These are phyloP conservation scores for Crocidura indochinensis DNA, from an alignment of 2,797 vertebrate species.

Conservation along the genomic window DNA sequence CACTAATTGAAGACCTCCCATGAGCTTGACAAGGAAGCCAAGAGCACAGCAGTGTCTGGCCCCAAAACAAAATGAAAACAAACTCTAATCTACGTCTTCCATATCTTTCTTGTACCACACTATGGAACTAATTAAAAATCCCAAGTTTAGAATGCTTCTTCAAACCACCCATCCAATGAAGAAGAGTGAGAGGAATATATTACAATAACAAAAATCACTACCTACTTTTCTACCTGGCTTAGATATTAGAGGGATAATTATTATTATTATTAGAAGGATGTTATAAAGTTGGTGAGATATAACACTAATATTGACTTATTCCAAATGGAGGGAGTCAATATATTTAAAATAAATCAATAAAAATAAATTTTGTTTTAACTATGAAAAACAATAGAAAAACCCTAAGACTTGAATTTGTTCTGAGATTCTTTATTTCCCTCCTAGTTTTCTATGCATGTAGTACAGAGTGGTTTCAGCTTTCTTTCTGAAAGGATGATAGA, in stretches of 20 bases:
- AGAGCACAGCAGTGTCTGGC: too few species aligned
- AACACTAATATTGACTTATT: not conserved
- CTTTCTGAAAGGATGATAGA: constrained; percentile 17
- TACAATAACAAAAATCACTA: constrained; percentile 17
- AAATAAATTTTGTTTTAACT: constrained; percentile 2
- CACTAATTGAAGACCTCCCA: not conserved
- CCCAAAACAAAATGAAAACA: too few species aligned
- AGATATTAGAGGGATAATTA: not conserved
- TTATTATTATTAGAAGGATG: not conserved
- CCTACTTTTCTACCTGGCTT: not conserved
- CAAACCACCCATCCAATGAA: not conserved
- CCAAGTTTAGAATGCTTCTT: not conserved
- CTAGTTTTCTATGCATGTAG: not conserved
- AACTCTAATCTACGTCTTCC: not conserved
- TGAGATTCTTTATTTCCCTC: not conserved
- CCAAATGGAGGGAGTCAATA: constrained; percentile 25
- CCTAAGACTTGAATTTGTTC: constrained; percentile 22
- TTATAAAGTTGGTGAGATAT: constrained; percentile 19
- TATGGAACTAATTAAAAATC: constrained; percentile 5
- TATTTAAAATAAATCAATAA: constrained; percentile 41
- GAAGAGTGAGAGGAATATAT: not conserved
- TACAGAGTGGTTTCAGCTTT: not conserved
- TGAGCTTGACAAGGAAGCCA: not conserved
- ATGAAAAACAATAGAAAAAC: constrained; percentile 26
- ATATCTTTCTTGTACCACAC: not conserved